These are phyloP conservation scores for Sclerodermus sp. DNA, from an alignment of 2,888 invertebrate species.

Conservation along the genomic window DNA sequence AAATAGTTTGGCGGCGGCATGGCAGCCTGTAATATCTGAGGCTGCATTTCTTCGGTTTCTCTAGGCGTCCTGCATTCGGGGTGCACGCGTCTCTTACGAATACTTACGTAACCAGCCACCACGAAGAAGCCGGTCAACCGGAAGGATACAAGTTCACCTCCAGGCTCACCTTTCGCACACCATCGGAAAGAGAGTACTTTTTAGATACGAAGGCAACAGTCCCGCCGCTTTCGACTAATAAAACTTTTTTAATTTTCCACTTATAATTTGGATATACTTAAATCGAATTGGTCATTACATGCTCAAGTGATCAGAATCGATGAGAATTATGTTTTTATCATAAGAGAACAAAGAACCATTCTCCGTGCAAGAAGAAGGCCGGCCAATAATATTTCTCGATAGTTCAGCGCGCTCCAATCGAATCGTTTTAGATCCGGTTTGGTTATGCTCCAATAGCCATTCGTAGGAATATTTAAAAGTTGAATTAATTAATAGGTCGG, in stretches of 20 bases:
- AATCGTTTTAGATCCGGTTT: slow-evolving; percentile 15
- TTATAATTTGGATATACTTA: too few species aligned
- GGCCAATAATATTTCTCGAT: slow-evolving; percentile 2
- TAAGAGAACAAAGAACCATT: too few species aligned
- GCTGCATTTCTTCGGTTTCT: slow-evolving; percentile 27
- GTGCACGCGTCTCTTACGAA: slow-evolving; percentile 6
- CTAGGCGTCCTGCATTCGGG: slow-evolving; percentile 17
- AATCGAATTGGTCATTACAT: too few species aligned
- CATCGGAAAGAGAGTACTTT: too few species aligned
- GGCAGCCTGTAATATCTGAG: slow-evolving; percentile 15
- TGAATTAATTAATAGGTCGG: neutral
- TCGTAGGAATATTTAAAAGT: slow-evolving; percentile 13
- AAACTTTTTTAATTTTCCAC: too few species aligned
- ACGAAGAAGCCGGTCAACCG: slow-evolving; percentile 17
- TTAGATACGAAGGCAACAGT: too few species aligned
- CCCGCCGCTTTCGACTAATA: too few species aligned
- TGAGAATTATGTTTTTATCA: too few species aligned
- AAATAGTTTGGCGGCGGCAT: slow-evolving; percentile 40
- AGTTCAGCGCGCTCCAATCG: slow-evolving; percentile 2
- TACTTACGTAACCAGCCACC: slow-evolving; percentile 1
- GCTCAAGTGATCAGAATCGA: too few species aligned
- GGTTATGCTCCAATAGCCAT: slow-evolving; percentile 18
- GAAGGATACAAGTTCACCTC: too few species aligned
- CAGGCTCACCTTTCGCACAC: too few species aligned
- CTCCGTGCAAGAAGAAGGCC: too few species aligned